Conservation (phyloP, 2,888 invertebrate species). For the Cecidostiba fungosa region DNA sequence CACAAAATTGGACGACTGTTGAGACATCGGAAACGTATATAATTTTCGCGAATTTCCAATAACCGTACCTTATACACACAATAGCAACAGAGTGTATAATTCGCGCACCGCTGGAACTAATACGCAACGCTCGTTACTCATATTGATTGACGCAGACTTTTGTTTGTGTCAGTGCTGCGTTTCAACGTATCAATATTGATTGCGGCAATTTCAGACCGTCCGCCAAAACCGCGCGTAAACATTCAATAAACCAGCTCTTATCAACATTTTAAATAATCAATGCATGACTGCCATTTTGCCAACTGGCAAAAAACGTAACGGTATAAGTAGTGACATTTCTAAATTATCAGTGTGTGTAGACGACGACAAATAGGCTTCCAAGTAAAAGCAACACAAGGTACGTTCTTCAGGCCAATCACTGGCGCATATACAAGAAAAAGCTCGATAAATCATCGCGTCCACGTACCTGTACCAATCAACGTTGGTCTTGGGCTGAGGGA, state of each 20-base stretch:
- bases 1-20: no score
- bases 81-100: neutral
- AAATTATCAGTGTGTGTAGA: neutral
- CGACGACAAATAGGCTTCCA: neutral
- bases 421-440: neutral
- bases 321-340: no score
- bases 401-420: neutral
- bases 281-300: neutral
- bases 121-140: neutral
- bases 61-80: neutral
- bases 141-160: neutral
- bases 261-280: neutral
- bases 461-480: conserved; percentile 84
- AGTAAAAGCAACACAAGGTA: conserved; percentile 17
- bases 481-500: conserved; percentile 84
- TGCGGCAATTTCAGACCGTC: neutral
- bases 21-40: neutral
- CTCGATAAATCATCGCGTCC: neutral
- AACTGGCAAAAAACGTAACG: no score
- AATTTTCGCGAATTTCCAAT: neutral
- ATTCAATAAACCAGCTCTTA: neutral
- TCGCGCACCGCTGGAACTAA: neutral
- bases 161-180: neutral
- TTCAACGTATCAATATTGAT: neutral
- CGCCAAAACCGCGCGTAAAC: neutral